Percentiles rank a stretch among this genome's conserved stretches.
Conservation (phyloP, 2,113 vertebrate species). For the Lontra canadensis region DNA sequence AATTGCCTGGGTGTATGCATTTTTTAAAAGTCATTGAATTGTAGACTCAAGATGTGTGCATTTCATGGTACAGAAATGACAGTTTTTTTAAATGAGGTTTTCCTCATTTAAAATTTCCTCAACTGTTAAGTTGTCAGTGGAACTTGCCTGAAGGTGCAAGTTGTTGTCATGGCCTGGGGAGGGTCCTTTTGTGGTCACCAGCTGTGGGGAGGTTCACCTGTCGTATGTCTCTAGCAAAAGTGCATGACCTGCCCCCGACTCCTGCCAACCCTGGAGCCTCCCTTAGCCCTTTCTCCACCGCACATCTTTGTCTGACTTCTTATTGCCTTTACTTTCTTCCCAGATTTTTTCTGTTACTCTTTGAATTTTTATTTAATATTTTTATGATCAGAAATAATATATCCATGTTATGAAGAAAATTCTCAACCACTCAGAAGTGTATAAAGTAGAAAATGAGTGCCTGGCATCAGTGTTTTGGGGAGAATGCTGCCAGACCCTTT, state of each 20-base stretch:
- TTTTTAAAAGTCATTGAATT: conserved; percentile 4
- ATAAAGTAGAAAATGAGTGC: not conserved
- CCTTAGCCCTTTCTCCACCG: not conserved
- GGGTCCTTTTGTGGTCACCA: not conserved
- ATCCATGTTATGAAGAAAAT: not conserved
- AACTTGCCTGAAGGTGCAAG: not conserved
- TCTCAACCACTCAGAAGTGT: not conserved
- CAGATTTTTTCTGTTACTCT: not conserved
- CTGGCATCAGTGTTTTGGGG: not conserved
- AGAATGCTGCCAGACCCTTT: not conserved
- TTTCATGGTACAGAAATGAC: not conserved
- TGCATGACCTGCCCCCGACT: not conserved
- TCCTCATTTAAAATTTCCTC: too few species aligned
- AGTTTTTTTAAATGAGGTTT: not conserved
- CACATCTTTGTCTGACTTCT: not conserved
- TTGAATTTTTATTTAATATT: not conserved
- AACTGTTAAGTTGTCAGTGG: not conserved
- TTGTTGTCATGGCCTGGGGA: not conserved
- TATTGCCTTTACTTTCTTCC: not conserved
- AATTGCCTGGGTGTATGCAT: not conserved
- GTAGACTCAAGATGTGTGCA: not conserved
- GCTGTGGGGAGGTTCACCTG: not conserved
- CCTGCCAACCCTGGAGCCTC: not conserved
- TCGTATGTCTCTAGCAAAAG: not conserved
- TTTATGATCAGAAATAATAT: not conserved